A percentile compares a stretch with the other conserved stretches of the same genome.
Evolutionary conservation across 2,113 vertebrate genomes (phyloP).

Genomic region (Strix aluco): DNA sequence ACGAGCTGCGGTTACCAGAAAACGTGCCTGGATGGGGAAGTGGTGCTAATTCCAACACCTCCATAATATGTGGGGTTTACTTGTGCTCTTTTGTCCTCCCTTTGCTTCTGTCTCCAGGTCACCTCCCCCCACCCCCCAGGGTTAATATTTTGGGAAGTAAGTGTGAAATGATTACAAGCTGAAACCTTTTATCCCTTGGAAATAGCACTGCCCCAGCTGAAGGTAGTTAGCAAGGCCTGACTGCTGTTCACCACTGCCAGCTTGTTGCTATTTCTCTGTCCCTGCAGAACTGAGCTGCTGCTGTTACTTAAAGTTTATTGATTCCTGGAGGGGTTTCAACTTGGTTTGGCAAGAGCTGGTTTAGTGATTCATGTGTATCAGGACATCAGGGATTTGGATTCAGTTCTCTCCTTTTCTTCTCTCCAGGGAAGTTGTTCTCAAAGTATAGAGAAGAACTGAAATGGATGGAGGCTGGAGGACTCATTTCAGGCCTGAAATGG

Average conservation of each 20-base stretch:
- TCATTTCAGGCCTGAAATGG: background rate
- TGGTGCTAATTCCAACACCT: background rate
- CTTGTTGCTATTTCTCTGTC: background rate
- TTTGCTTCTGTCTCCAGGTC: background rate
- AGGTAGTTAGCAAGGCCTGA: background rate
- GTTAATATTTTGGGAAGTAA: background rate
- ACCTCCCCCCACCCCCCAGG: background rate
- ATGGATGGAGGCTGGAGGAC: background rate
- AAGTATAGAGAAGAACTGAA: background rate
- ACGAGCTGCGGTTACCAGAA: background rate
- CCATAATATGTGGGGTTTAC: background rate
- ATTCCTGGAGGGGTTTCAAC: background rate
- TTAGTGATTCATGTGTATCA: background rate
- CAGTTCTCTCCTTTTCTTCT: background rate
- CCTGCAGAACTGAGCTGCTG: background rate
- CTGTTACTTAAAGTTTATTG: background rate
- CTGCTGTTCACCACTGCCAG: background rate
- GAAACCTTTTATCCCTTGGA: background rate
- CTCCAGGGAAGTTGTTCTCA: background rate
- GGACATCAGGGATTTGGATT: background rate
- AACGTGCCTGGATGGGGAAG: background rate
- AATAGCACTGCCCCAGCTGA: background rate
- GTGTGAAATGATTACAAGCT: background rate
- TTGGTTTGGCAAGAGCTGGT: background rate
- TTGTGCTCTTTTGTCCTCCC: background rate